Conservation (phyloP, 2,888 invertebrate genomes). For the Aphidoletes aphidimyza region DNA sequence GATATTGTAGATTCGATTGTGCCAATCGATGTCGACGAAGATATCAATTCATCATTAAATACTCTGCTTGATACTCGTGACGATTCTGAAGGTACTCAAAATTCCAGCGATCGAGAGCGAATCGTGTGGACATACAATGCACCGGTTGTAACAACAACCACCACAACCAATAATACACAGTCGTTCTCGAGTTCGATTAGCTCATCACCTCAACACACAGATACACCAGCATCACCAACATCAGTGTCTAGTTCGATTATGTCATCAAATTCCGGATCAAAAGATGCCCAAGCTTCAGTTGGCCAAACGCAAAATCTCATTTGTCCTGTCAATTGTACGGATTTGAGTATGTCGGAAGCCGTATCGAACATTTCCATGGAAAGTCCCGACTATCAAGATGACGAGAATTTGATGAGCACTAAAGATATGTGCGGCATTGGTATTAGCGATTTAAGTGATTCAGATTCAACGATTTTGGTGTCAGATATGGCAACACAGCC, state of each 20-base stretch:
- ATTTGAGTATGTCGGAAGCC: constrained; percentile 85
- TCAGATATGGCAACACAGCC: constrained; percentile 78
- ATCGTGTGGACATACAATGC: constrained; percentile 95
- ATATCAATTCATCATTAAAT: constrained; percentile 92
- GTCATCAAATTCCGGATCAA: constrained; percentile 80
- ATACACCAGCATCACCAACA: constrained; percentile 83
- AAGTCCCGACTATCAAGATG: constrained; percentile 91
- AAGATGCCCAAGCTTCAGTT: constrained; percentile 66
- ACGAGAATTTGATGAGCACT: constrained; percentile 81
- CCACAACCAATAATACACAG: constrained; percentile 66
- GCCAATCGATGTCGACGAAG: constrained; percentile 92
- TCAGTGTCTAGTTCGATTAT: constrained; percentile 88
- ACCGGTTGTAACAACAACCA: constrained; percentile 73
- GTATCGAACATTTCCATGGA: constrained; percentile 89
- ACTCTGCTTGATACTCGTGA: constrained; percentile 84
- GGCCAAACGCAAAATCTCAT: constrained; percentile 61
- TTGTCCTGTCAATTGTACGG: constrained; percentile 69
- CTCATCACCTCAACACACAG: constrained; percentile 70
- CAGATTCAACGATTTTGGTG: constrained; percentile 87
- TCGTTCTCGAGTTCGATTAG: constrained; percentile 68
- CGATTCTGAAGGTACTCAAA: constrained; percentile 68
- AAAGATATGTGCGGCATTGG: constrained; percentile 85
- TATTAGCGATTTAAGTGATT: constrained; percentile 88
- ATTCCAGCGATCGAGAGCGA: constrained; percentile 68
- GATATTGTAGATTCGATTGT: constrained; percentile 78